Base-by-base conservation (phyloP, 2,797 vertebrate species). In the Parotocinclus haroldoi region DNA sequence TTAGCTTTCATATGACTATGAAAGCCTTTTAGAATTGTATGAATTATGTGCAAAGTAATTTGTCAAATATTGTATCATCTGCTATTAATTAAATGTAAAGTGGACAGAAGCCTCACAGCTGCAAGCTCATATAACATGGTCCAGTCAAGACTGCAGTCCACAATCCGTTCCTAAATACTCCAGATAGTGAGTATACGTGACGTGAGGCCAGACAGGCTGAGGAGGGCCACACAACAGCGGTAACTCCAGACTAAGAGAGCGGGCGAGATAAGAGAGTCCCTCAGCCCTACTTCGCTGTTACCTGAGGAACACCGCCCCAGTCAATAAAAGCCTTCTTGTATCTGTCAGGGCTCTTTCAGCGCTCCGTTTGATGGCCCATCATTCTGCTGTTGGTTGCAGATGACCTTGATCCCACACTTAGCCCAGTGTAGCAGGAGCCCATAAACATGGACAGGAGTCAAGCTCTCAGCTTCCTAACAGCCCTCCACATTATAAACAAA, bases 391-490 rank as follows among this genome's bases (percentile, higher is more conserved):
- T 75, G 79, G 79, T 81, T 72, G 66, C 78, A 75, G 82, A 80
- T 87, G 88, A 89, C 86, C 86, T 84, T 83, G 85, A 78, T 86
- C 79, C 80, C 78, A 73, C 80, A 77, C 82, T 80, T 78, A 82
- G 82, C 77, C 82, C 81, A 76, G 80, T 74, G 77, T 80, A 75
- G 60, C 40, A 77, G 72, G 78, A 83, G 78, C 76, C 84, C 78
- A 82, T 87, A 88, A 89, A 89, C 45, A 69, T 68, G 76, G 70
- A 72, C 79, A 83, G 84, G 79, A 83, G 76, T 18, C 39, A 63
- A 56, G 57, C 75, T 71, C 81, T 78, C 77, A 76, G 71, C 44
- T 68, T 77, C 79, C 82, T 83, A 81, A 86, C 81, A 80, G 74
- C 76, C 69, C 69, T 60, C 67, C 72, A 78, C 81, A 81, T 73